phyloP scores from a whole-genome alignment of 2,797 vertebrate genomes.

The Gadopsis marmoratus region DNA sequence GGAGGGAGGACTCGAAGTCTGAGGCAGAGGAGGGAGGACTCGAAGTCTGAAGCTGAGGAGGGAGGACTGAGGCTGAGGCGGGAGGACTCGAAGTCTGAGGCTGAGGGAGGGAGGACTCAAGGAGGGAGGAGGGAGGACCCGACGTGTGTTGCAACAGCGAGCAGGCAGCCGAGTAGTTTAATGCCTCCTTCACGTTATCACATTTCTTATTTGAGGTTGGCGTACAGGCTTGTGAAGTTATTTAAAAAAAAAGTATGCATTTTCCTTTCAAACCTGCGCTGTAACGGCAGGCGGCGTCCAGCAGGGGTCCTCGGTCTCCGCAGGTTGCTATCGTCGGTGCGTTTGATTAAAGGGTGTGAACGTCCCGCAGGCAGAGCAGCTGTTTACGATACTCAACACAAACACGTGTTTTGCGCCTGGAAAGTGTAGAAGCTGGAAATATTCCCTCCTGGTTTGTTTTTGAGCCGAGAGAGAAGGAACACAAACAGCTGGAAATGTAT shows the following conservation, averaged over 20 bases:
- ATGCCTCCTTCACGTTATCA: not conserved
- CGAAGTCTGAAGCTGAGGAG: too few species aligned
- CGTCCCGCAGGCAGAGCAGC: slow-evolving; percentile 8
- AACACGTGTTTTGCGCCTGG: not conserved
- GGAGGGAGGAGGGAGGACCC: slow-evolving; percentile 50
- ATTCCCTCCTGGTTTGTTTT: not conserved
- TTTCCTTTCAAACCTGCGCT: not conserved
- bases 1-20: too few species aligned
- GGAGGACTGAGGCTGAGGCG: too few species aligned
- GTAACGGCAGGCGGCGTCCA: slow-evolving; percentile 46
- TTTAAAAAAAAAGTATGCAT: not conserved
- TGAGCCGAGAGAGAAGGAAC: not conserved
- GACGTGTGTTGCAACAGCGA: not conserved
- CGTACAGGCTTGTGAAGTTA: not conserved
- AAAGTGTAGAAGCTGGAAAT: not conserved
- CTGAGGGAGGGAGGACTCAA: slow-evolving; percentile 48
- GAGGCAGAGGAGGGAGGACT: too few species aligned
- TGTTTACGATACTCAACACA: slow-evolving; percentile 2
- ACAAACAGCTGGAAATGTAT: not conserved
- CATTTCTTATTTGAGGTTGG: not conserved
- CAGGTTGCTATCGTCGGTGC: not conserved
- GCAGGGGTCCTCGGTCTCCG: slow-evolving; percentile 57
- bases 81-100: too few species aligned
- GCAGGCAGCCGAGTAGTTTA: not conserved
- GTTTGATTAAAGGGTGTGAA: slow-evolving; percentile 69